Evolutionary conservation across 2,113 vertebrate genomes (phyloP).

Genomic region (Microtus richardsoni): DNA sequence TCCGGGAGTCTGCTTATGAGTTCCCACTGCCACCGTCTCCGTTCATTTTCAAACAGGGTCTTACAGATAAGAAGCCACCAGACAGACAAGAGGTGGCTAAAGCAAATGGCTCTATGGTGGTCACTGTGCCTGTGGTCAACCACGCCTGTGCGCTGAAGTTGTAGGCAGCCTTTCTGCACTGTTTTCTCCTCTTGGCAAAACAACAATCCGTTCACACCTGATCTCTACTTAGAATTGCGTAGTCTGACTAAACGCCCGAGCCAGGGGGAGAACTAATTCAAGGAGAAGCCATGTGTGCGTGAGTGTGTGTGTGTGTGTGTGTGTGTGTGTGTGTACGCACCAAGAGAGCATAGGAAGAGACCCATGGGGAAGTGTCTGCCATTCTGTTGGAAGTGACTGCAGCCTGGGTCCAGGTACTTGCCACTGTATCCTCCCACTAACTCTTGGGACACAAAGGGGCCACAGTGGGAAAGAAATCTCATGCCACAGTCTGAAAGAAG

Average conservation of each 20-base stretch:
- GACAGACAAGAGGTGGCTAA: background rate
- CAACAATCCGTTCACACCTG: background rate
- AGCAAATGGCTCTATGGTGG: background rate
- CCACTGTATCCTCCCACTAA: background rate
- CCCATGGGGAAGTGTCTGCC: no score
- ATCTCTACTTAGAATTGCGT: background rate
- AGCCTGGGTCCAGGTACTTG: fast-evolving
- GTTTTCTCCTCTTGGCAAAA: background rate
- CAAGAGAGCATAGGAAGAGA: background rate
- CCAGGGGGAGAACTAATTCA: background rate
- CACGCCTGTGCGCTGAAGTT: fast-evolving
- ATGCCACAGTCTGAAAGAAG: no score
- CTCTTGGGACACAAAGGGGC: no score
- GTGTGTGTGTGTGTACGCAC: background rate
- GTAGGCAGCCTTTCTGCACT: background rate
- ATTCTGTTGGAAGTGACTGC: no score
- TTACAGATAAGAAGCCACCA: background rate
- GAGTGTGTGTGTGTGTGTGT: background rate
- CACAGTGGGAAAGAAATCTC: background rate
- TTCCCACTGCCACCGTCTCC: background rate
- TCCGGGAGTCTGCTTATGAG: background rate
- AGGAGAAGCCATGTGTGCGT: background rate
- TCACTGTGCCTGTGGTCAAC: background rate
- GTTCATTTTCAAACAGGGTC: background rate
- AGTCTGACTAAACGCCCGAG: background rate